A percentile compares a stretch with the other conserved stretches of the same genome.
These are phyloP conservation scores for Hermetia illucens DNA, from an alignment of 1,140 invertebrate genomes.

Conservation along the genomic window DNA sequence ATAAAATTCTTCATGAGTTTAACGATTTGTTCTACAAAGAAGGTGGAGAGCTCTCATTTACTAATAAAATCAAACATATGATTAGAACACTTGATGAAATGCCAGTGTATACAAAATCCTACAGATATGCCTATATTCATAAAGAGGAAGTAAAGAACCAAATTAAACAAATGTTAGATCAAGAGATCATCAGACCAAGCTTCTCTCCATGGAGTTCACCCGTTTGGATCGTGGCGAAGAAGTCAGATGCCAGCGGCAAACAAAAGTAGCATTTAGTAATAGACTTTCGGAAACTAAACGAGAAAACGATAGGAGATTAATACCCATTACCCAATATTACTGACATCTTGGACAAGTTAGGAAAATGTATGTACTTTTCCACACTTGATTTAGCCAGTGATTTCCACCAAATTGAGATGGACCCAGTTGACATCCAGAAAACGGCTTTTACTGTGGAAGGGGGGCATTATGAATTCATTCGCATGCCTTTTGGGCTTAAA, in stretches of 20 bases:
- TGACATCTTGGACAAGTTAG: conserved; percentile 22
- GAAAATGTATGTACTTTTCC: conserved; percentile 19
- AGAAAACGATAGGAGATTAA: conserved; percentile 11
- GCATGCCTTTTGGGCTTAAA: conserved; percentile 27
- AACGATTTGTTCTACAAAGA: conserved; percentile 15
- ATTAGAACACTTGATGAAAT: conserved; percentile 9
- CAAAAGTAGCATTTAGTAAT: conserved; percentile 16
- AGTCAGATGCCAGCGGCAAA: conserved; percentile 11
- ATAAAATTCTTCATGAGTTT: not conserved
- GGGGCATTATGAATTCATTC: conserved; percentile 7
- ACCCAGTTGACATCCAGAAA: conserved; percentile 23
- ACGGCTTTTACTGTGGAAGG: conserved; percentile 30
- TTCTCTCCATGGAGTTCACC: conserved; percentile 4
- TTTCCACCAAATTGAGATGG: conserved; percentile 35
- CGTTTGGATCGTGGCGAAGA: conserved; percentile 10
- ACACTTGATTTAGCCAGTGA: conserved; percentile 30
- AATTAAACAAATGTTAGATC: conserved; percentile 3
- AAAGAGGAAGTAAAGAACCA: conserved; percentile 13
- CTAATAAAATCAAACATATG: conserved; percentile 14
- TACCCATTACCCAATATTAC: conserved; percentile 34
- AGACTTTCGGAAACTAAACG: conserved; percentile 15
- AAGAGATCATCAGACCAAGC: conserved; percentile 3
- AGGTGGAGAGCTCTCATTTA: conserved; percentile 9
- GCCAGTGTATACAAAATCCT: conserved; percentile 13
- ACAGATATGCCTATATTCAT: conserved; percentile 14